These are phyloP conservation scores for Timema cristinae DNA, from an alignment of 2,888 invertebrate species.

Conservation along the genomic window DNA sequence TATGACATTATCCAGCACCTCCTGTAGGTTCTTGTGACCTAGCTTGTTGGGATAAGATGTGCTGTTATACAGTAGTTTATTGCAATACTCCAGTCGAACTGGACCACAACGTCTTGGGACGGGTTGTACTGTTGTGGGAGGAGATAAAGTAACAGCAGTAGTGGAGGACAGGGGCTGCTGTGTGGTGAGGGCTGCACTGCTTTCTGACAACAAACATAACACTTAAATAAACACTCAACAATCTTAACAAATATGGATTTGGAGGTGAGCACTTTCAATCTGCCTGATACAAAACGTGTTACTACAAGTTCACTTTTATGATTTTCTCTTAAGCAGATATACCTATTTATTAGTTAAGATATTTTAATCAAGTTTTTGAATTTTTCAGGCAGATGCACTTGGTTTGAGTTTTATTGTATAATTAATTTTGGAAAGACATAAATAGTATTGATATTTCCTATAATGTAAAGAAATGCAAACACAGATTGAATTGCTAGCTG, in stretches of 20 bases:
- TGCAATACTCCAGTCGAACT: conserved; percentile 65
- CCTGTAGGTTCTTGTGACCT: conserved; percentile 60
- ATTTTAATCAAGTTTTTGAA: too few relatives aligned
- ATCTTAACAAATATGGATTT: neutral
- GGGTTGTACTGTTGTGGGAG: conserved; percentile 53
- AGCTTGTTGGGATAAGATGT: conserved; percentile 82
- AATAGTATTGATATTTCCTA: too few relatives aligned
- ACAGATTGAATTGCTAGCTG: too few relatives aligned
- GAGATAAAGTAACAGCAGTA: conserved; percentile 45
- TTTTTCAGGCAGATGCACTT: too few relatives aligned
- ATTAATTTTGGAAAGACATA: too few relatives aligned
- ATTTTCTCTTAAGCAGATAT: too few relatives aligned
- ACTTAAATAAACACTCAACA: neutral
- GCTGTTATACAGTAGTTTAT: conserved; percentile 64
- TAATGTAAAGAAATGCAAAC: too few relatives aligned
- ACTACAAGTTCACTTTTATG: too few relatives aligned
- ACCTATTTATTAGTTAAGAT: too few relatives aligned
- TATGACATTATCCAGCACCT: conserved; percentile 71
- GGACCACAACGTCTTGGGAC: conserved; percentile 64
- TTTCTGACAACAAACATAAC: conserved; percentile 24
- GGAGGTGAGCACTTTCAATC: neutral
- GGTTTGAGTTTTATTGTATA: too few relatives aligned
- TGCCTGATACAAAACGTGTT: too few relatives aligned
- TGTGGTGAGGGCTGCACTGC: conserved; percentile 24
- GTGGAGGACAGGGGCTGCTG: conserved; percentile 41